Percentiles rank a stretch among this genome's conserved stretches.
phyloP scores from a whole-genome alignment of 2,797 vertebrate species.

The Diplodus puntazzo region DNA sequence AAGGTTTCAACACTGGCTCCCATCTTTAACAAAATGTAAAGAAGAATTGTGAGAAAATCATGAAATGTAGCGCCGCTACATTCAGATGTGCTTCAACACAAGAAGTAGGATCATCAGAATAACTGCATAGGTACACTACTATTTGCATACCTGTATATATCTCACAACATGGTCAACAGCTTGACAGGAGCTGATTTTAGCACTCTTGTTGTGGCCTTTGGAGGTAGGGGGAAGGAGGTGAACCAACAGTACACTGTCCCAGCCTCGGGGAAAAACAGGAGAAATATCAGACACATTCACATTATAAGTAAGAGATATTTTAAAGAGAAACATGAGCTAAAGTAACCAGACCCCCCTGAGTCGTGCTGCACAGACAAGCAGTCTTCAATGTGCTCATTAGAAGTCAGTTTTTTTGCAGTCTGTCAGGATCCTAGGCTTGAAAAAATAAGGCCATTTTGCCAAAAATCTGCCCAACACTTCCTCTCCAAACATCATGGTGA shows the following conservation, averaged over 20 bases:
- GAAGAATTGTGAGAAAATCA: not conserved
- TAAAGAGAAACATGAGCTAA: constrained; percentile 14
- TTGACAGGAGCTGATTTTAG: constrained; percentile 46
- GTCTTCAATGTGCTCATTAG: constrained; percentile 26
- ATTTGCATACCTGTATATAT: constrained; percentile 33
- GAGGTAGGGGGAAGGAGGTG: not conserved
- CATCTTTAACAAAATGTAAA: constrained; percentile 22
- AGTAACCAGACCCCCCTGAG: constrained; percentile 11
- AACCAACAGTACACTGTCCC: constrained; percentile 33
- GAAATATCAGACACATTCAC: constrained; percentile 4
- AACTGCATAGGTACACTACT: not conserved
- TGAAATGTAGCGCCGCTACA: not conserved
- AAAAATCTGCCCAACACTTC: constrained; percentile 38
- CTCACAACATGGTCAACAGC: constrained; percentile 32
- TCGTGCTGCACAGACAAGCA: constrained; percentile 24
- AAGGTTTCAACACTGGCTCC: constrained; percentile 41
- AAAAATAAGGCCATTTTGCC: constrained; percentile 42
- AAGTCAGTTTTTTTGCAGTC: constrained; percentile 38
- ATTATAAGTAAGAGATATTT: not conserved
- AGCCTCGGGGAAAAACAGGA: constrained; percentile 22
- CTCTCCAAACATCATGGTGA: constrained; percentile 49
- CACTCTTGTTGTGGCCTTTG: constrained; percentile 47
- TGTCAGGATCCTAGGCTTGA: constrained; percentile 43
- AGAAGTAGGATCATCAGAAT: too few relatives aligned
- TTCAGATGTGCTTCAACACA: not conserved